Conservation (phyloP, 2,888 invertebrate species). For the Rhaphigaster nebulosa region DNA sequence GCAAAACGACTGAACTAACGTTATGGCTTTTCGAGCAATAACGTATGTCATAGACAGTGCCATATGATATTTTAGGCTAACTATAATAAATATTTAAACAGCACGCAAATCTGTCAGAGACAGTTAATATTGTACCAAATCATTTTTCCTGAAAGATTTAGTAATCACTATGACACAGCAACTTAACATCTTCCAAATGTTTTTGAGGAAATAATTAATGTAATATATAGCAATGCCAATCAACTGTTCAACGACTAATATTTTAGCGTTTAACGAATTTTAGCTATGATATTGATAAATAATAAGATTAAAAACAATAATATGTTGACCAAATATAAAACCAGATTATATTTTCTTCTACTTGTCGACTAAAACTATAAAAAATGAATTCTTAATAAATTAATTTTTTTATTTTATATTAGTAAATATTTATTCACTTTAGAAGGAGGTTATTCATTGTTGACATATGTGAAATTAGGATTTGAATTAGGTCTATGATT, state of each 20-base stretch:
- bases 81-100: background rate
- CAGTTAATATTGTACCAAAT: background rate
- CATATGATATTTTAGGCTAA: background rate
- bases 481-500: background rate
- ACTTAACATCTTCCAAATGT: background rate
- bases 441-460: background rate
- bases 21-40: background rate
- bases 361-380: background rate
- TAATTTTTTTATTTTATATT: background rate
- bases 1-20: background rate
- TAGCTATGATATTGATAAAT: too few species aligned
- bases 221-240: background rate
- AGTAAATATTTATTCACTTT: background rate
- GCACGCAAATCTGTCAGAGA: background rate
- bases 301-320: background rate
- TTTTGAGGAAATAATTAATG: too few species aligned
- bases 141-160: background rate
- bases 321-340: background rate
- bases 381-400: background rate
- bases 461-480: constrained; percentile 35
- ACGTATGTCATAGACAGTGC: too few species aligned
- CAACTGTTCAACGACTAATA: background rate
- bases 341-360: background rate
- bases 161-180: background rate
- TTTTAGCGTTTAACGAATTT: background rate